Percentiles rank a stretch among this genome's conserved stretches.
phyloP scores from a whole-genome alignment of 1,140 invertebrate species.

The Cecropterus lyciades region DNA sequence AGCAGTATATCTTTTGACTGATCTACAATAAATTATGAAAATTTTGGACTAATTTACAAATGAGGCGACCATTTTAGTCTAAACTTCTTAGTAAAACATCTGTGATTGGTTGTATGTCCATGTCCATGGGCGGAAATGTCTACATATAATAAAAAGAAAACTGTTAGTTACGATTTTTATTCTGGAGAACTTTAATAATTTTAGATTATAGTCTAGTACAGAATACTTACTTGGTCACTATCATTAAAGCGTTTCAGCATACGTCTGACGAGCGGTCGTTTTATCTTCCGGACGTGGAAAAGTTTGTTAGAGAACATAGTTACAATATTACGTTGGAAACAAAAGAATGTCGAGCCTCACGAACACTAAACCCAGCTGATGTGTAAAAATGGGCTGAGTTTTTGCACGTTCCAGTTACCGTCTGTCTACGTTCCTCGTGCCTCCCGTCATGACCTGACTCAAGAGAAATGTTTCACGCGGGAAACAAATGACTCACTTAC shows the following conservation, averaged over 20 bases:
- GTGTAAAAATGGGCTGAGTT: conserved; percentile 48
- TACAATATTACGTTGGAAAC: conserved; percentile 27
- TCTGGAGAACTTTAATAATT: no score
- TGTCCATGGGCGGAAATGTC: no score
- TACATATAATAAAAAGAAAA: no score
- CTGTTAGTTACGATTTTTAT: no score
- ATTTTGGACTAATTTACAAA: no score
- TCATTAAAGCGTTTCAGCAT: conserved; percentile 6
- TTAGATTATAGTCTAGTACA: neutral
- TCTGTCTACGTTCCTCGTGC: conserved; percentile 37
- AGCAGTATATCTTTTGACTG: no score
- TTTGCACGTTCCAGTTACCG: conserved; percentile 41
- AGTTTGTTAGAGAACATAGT: conserved; percentile 26
- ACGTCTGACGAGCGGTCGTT: conserved; percentile 25
- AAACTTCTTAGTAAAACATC: no score
- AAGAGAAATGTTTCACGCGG: conserved; percentile 54
- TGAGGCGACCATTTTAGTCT: no score
- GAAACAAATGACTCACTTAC: conserved; percentile 71
- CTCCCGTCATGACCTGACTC: conserved; percentile 53
- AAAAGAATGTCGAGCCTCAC: conserved; percentile 25
- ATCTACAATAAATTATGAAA: no score
- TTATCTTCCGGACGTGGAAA: conserved; percentile 31
- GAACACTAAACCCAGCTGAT: conserved; percentile 39
- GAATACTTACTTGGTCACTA: neutral
- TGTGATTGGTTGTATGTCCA: no score